Percentiles rank a stretch among this genome's conserved stretches.
phyloP scores from a whole-genome alignment of 2,113 vertebrate species.

The Anas platyrhynchos region DNA sequence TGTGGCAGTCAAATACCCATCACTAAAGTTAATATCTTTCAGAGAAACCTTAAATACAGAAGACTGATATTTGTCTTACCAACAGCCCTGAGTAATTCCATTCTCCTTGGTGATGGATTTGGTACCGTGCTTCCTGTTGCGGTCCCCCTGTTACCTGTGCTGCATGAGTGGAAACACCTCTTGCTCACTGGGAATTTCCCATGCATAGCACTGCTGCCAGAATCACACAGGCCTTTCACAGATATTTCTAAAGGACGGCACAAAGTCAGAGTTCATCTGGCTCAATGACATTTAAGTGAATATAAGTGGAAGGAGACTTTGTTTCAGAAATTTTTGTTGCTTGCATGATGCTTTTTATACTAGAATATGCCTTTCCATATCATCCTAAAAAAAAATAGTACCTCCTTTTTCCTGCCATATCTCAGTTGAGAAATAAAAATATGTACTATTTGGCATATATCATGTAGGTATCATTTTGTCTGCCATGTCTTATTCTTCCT shows the following conservation, averaged over 20 bases:
- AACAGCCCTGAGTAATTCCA: neutral
- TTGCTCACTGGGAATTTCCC: neutral
- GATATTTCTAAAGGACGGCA: neutral
- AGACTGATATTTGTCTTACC: neutral
- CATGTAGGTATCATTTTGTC: neutral
- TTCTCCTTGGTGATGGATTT: neutral
- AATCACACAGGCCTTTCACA: neutral
- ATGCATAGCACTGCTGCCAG: neutral
- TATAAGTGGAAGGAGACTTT: neutral
- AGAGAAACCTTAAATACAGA: neutral
- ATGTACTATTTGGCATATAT: neutral
- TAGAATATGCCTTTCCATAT: neutral
- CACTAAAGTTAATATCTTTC: neutral
- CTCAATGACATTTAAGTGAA: neutral
- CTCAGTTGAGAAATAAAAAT: neutral
- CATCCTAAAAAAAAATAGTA: neutral
- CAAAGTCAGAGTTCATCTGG: neutral
- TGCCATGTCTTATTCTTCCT: neutral
- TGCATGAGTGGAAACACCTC: neutral
- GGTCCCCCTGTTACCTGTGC: fast-evolving
- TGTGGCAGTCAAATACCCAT: neutral
- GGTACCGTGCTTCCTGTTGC: fast-evolving
- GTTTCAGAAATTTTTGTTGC: neutral
- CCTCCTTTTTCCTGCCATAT: neutral
- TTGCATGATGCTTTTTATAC: neutral